Conservation (phyloP, 2,113 vertebrate genomes). For the Guaruba guarouba region DNA sequence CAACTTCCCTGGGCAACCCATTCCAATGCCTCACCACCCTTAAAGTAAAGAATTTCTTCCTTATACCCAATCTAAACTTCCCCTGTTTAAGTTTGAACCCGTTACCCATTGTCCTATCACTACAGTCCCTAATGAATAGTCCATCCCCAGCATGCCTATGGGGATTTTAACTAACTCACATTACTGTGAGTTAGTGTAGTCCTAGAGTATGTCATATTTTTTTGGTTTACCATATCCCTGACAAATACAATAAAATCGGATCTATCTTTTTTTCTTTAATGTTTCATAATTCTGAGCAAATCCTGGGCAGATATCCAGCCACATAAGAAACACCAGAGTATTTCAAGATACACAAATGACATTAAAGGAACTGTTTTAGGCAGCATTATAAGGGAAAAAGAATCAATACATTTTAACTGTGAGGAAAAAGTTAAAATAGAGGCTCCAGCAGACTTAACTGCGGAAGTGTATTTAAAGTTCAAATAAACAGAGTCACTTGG, state of each 20-base stretch:
- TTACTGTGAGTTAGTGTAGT: constrained; percentile 30
- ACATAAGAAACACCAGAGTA: background rate
- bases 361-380: background rate
- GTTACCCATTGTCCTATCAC: no score
- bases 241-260: background rate
- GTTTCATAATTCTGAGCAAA: background rate
- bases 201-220: background rate
- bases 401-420: background rate
- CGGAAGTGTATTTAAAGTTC: background rate
- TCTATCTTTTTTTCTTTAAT: background rate
- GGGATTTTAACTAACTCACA: no score
- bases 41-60: no score
- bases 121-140: no score
- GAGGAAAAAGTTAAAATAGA: background rate
- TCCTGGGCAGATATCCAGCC: background rate
- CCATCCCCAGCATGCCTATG: no score
- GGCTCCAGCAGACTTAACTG: background rate
- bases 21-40: no score
- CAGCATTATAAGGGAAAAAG: background rate
- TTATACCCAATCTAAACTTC: no score
- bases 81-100: no score
- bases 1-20: no score
- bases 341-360: background rate
- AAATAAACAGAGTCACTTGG: background rate
- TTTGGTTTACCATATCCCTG: background rate